Evolutionary conservation across 2,113 vertebrate species (phyloP).

Genomic region (Esox niger): DNA sequence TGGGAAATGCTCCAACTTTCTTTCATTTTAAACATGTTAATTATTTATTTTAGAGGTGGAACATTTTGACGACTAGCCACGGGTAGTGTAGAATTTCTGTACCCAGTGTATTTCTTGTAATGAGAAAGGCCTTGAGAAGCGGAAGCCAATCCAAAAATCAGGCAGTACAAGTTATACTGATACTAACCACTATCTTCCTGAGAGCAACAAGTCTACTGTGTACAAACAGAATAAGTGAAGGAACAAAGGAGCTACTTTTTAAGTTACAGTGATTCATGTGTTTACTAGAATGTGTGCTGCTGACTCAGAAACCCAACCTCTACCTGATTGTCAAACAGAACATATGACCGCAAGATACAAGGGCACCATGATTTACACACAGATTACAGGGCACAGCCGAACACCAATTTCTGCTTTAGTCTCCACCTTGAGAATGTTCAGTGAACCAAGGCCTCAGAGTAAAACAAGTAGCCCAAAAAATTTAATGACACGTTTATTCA

Average conservation of each 20-base stretch:
- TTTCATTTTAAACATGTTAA: no score
- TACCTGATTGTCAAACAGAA: slow-evolving; percentile 25
- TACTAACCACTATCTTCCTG: slow-evolving; percentile 28
- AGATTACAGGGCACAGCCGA: not conserved
- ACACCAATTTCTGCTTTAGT: not conserved
- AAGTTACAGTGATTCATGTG: slow-evolving; percentile 39
- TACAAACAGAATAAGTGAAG: slow-evolving; percentile 24
- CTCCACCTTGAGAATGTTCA: not conserved
- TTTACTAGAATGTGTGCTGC: slow-evolving; percentile 25
- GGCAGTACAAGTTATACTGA: slow-evolving; percentile 44
- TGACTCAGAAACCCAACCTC: slow-evolving; percentile 39
- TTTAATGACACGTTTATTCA: not conserved
- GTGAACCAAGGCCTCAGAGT: not conserved
- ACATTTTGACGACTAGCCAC: no score
- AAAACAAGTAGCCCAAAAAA: not conserved
- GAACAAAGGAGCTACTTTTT: slow-evolving; percentile 13
- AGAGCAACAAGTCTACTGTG: slow-evolving; percentile 16
- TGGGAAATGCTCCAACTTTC: no score
- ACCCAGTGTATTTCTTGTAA: slow-evolving; percentile 19
- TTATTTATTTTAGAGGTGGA: no score
- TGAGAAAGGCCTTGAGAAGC: not conserved
- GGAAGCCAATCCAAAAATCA: slow-evolving; percentile 23
- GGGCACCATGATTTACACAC: not conserved
- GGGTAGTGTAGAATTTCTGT: no score
- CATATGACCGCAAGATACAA: slow-evolving; percentile 8